A percentile compares a stretch with the other conserved stretches of the same genome.
Conservation (phyloP, 2,888 invertebrate species). For the Perizoma flavofasciatum region DNA sequence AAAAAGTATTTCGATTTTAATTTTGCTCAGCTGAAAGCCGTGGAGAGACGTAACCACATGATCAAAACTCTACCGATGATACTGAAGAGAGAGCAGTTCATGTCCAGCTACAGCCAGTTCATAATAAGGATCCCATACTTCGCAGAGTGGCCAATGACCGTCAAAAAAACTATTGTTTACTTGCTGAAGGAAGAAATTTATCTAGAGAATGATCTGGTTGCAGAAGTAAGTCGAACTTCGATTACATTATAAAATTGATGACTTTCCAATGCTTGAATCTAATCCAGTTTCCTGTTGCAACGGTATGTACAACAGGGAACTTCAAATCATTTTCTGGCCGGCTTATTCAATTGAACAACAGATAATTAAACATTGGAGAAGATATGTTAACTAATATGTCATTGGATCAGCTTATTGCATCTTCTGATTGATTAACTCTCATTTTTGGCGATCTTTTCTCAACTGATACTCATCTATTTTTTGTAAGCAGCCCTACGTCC, state of each 20-base stretch:
- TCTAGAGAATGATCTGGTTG: slow-evolving; percentile 41
- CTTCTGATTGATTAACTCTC: too few species aligned
- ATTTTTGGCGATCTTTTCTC: too few species aligned
- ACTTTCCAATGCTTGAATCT: not conserved
- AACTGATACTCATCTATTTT: not conserved
- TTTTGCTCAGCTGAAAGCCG: slow-evolving; percentile 28
- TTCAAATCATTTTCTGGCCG: too few species aligned
- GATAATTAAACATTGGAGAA: too few species aligned
- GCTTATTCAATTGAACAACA: too few species aligned
- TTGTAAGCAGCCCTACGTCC: slow-evolving; percentile 38
- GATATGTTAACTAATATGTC: too few species aligned
- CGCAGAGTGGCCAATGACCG: slow-evolving; percentile 43
- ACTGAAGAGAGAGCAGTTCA: slow-evolving; percentile 42
- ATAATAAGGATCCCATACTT: slow-evolving; percentile 46
- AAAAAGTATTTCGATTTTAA: slow-evolving; percentile 40
- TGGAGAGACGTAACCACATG: slow-evolving; percentile 40
- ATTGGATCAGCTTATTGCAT: too few species aligned
- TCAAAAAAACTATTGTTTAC: slow-evolving; percentile 38
- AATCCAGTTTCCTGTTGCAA: not conserved
- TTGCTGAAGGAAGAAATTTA: slow-evolving; percentile 43
- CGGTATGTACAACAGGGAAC: too few species aligned
- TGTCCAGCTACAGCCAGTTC: slow-evolving; percentile 32
- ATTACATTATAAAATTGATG: not conserved
- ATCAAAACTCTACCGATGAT: slow-evolving; percentile 37
- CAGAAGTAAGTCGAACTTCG: slow-evolving; percentile 38